Conservation (phyloP, 1,140 invertebrate species). For the Drosophila ohnishii region DNA sequence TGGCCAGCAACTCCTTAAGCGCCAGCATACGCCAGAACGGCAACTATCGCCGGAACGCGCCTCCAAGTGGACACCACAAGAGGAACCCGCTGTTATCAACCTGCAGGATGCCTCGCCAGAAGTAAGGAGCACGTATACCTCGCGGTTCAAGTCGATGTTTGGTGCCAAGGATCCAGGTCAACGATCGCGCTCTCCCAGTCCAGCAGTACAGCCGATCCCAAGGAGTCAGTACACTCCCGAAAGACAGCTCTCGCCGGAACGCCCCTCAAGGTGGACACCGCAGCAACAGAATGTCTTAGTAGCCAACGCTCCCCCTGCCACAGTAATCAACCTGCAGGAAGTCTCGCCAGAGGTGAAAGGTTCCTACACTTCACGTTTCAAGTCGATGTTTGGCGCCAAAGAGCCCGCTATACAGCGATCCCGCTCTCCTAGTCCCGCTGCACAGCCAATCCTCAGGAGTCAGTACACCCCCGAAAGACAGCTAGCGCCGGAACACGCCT, state of each 20-base stretch:
- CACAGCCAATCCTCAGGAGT: slow-evolving; percentile 52
- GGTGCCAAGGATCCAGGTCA: slow-evolving; percentile 49
- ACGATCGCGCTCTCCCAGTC: slow-evolving; percentile 2
- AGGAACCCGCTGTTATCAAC: slow-evolving; percentile 8
- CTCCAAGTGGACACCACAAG: slow-evolving; percentile 40
- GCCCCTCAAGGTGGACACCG: slow-evolving; percentile 36
- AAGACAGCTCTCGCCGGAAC: slow-evolving; percentile 61
- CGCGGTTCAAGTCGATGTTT: slow-evolving; percentile 75
- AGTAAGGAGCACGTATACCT: slow-evolving; percentile 65
- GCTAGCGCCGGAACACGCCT: slow-evolving; percentile 50
- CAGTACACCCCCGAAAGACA: slow-evolving; percentile 72
- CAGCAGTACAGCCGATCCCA: slow-evolving; percentile 21
- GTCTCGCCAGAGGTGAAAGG: slow-evolving; percentile 59
- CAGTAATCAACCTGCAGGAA: slow-evolving; percentile 36
- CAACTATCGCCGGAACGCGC: slow-evolving; percentile 60
- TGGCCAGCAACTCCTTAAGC: slow-evolving; percentile 52
- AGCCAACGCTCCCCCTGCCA: slow-evolving; percentile 14
- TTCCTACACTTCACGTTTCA: slow-evolving; percentile 71
- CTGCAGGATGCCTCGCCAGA: slow-evolving; percentile 57
- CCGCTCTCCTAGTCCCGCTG: slow-evolving; percentile 44
- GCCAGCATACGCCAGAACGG: slow-evolving; percentile 71
- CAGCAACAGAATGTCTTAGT: slow-evolving; percentile 6
- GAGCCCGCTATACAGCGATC: slow-evolving; percentile 51
- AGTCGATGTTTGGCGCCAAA: slow-evolving; percentile 70
- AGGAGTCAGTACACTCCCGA: slow-evolving; percentile 73